Base-by-base conservation (phyloP, 2,797 vertebrate genomes). In the Acanthornis magna region DNA sequence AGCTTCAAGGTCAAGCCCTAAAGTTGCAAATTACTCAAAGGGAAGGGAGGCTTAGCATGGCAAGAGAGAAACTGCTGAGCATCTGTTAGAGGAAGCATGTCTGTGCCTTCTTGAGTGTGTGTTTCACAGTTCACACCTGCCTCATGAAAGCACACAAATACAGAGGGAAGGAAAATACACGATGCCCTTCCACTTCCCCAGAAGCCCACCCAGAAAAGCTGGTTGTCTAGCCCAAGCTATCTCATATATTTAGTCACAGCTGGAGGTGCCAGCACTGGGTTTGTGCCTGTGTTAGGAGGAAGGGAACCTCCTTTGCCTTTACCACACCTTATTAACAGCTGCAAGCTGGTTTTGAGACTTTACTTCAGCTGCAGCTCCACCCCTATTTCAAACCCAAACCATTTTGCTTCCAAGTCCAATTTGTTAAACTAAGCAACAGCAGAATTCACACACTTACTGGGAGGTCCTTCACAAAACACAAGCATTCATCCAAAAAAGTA, bases 11-110 rank as follows among this genome's bases (percentile, higher is more conserved):
- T 68, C 58, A 68, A 89, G 13, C 10, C 29, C 29, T 78, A 61
- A 90, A 78, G 9, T 8, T 43, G 7, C 42, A 72, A 88, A 30
- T 22, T 50, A 53, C 26, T 57, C 18, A 53, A 51, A 62, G 6
- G 20, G 20, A 29, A 75, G 10, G 6, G 23, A 83, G 16, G 13
- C 2, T 85, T 55, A 55, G 17, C 16, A 13, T 6, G 16, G 23
- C 43, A 85, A 66, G 21, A 18, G 19, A 63, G 29, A 80, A 93
- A 53, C 3, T 5, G 8, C 60, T 47, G 22, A n/a, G 27, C 7
- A 4, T 22, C 9, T 68, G 1, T 29, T 17, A 3, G n/a, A 85
- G 30, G 8, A 81, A 47, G 13, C 0, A 0, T 10, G 13, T 58
- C 53, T 29, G 6, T 61, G 43, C 29, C 42, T 48, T 48, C 47